Conservation (phyloP, 2,888 invertebrate genomes). For the Creontiades dilutus region DNA sequence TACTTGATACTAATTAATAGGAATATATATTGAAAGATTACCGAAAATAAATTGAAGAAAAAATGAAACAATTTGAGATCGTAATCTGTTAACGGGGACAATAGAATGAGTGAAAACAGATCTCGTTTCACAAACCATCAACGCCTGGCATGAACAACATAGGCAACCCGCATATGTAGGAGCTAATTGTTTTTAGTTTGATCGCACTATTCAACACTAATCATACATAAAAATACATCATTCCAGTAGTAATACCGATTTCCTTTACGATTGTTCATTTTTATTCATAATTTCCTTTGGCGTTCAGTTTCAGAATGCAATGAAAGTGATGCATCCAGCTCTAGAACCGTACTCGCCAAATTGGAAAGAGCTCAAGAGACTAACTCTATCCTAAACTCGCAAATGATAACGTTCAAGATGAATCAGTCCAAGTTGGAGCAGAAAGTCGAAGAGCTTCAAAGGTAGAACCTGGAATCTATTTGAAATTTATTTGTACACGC, state of each 20-base stretch:
- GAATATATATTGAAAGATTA: too few relatives aligned
- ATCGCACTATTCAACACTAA: too few relatives aligned
- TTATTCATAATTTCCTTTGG: background rate
- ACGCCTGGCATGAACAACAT: too few relatives aligned
- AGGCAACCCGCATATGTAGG: too few relatives aligned
- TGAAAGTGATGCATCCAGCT: slow-evolving; percentile 46
- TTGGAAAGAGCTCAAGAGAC: slow-evolving; percentile 72
- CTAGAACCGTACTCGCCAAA: slow-evolving; percentile 56
- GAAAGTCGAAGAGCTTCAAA: slow-evolving; percentile 76
- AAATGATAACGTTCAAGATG: slow-evolving; percentile 72
- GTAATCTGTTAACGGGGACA: too few relatives aligned
- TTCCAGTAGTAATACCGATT: background rate
- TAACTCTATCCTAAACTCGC: slow-evolving; percentile 69
- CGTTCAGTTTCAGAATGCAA: slow-evolving; percentile 40
- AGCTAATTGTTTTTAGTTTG: too few relatives aligned
- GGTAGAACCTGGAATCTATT: background rate
- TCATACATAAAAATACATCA: too few relatives aligned
- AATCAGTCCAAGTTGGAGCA: slow-evolving; percentile 73
- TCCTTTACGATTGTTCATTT: background rate
- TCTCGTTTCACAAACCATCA: too few relatives aligned
- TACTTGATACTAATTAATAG: too few relatives aligned
- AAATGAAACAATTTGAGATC: too few relatives aligned
- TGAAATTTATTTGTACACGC: background rate
- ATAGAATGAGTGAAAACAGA: too few relatives aligned
- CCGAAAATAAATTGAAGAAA: too few relatives aligned